Conservation (phyloP, 2,113 vertebrate species). For the Oryzias woworae region DNA sequence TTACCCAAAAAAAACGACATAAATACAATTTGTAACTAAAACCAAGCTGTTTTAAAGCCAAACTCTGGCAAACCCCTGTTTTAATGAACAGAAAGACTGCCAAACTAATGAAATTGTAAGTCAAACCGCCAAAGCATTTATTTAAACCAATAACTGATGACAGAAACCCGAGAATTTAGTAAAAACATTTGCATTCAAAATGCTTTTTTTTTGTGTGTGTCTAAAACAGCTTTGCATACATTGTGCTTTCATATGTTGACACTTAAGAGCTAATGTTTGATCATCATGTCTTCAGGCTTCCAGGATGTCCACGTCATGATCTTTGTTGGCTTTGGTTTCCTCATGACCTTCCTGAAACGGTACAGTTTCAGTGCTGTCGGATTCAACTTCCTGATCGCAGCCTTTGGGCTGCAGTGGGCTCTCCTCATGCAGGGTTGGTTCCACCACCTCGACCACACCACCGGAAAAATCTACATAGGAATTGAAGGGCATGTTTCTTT, state of each 20-base stretch:
- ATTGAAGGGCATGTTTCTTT: conserved; percentile 82
- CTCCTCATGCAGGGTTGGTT: conserved; percentile 98
- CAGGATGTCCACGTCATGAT: conserved; percentile 98
- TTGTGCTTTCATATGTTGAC: background rate
- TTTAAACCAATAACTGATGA: no score
- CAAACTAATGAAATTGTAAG: no score
- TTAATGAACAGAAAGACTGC: no score
- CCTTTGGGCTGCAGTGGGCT: conserved; percentile 97
- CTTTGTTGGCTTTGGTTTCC: conserved; percentile 96
- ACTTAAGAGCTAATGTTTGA: background rate
- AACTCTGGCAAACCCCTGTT: no score
- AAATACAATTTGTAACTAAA: no score
- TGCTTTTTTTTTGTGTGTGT: background rate
- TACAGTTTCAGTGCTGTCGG: conserved; percentile 90
- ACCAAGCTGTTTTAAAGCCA: no score
- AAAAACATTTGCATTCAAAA: no score
- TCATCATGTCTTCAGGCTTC: conserved; percentile 79
- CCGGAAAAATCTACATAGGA: conserved; percentile 82
- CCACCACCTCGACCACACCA: conserved; percentile 68
- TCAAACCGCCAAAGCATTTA: no score
- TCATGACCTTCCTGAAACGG: conserved; percentile 95
- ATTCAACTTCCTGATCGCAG: conserved; percentile 94
- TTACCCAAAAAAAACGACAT: no score
- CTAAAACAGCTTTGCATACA: background rate
- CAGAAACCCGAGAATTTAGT: no score